Base-by-base conservation (phyloP, 2,797 vertebrate species). In the Schizothorax lantsangensis region DNA sequence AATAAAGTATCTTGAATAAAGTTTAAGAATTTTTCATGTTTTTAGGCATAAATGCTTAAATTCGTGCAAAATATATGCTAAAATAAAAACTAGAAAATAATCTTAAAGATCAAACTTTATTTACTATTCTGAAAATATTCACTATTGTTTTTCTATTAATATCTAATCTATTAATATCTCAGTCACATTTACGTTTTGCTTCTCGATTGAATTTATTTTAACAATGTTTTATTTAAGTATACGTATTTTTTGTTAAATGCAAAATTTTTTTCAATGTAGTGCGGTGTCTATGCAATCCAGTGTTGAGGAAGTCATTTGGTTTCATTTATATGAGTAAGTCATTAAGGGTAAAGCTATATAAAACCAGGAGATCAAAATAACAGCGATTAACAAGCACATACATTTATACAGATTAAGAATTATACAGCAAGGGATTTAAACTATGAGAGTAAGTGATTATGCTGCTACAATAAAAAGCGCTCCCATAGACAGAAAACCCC, bases 331-430 rank as follows among this genome's bases (percentile, higher is more conserved):
- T 43, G 69, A 64, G 26, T 78, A 26, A 69, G 52, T 69, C 33
- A 11, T 83, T 49, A 83, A 21, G 26, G 14, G 5, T 26, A 15
- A 26, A 62, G 59, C 17, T 43, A 4, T 43, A 4, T 62, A 57
- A 43, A 62, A 43, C n/a, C 19, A 72, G 47, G 7, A 84, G 71
- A 62, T 83, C 21, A 26, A 52, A 77, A 84, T 78, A 47, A 64
- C 30, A 62, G 73, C 14, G 21, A 49, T 57, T 72, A 83, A 43
- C 49, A 83, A 83, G 68, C 52, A 59, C 26, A 74, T 59, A 62
- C 19, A 47, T 49, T 5, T 19, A 15, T 52, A 15, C 45, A 40
- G 45, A 68, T 69, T 40, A 45, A 12, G 36, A 40, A 36, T 47
- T 26, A 40, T 21, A 49, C 33, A 36, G 26, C 19, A 77, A 33